These are phyloP conservation scores for Tineola bisselliella DNA, from an alignment of 2,888 invertebrate genomes.

Conservation along the genomic window DNA sequence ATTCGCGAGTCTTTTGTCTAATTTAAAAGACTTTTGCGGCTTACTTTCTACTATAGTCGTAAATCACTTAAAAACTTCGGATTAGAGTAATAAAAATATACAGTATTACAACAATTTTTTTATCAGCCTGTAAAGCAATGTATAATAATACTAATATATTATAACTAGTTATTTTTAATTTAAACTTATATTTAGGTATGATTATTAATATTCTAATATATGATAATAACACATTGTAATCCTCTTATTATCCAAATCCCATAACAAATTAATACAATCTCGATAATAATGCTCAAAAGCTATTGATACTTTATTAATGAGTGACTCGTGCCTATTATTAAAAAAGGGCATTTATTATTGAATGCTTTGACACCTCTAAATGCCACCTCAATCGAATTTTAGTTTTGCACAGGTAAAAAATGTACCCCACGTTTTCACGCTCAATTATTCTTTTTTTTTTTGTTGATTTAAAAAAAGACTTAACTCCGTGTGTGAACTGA, in stretches of 20 bases:
- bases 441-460: constrained; percentile 22
- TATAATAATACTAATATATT: too few relatives aligned
- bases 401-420: constrained; percentile 15
- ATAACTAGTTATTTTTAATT: too few relatives aligned
- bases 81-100: too few relatives aligned
- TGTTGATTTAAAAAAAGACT: constrained; percentile 27
- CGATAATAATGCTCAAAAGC: background rate
- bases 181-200: too few relatives aligned
- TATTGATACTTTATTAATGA: constrained; percentile 10
- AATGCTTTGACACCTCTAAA: constrained; percentile 11
- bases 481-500: constrained; percentile 38
- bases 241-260: too few relatives aligned
- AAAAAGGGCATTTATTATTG: background rate
- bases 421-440: background rate
- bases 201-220: too few relatives aligned
- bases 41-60: too few relatives aligned
- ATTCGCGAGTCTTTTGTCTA: too few relatives aligned
- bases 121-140: too few relatives aligned
- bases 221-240: background rate
- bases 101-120: too few relatives aligned
- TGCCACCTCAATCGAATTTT: background rate
- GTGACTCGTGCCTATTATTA: constrained; percentile 1
- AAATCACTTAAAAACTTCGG: too few relatives aligned
- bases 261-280: background rate
- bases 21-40: too few relatives aligned